Evolutionary conservation across 2,113 vertebrate genomes (phyloP).

Genomic region (Poecile atricapillus): DNA sequence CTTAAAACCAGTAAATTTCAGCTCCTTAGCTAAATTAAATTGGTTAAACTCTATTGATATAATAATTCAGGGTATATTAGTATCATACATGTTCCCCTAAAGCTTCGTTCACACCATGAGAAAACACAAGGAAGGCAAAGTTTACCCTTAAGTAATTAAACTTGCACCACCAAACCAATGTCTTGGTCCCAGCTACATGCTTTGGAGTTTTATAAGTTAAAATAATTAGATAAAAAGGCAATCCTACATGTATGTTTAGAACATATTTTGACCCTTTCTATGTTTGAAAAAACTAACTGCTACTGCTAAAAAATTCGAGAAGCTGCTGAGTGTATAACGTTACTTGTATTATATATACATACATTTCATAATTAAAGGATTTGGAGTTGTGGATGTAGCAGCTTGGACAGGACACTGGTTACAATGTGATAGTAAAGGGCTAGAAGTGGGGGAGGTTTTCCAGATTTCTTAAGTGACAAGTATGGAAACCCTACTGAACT

Average conservation of each 20-base stretch:
- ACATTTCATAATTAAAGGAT: neutral
- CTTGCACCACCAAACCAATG: neutral
- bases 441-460: neutral
- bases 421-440: neutral
- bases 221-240: neutral
- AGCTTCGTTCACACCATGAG: neutral
- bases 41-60: neutral
- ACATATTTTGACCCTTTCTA: neutral
- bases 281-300: neutral
- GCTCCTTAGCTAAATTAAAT: neutral
- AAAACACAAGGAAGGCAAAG: neutral
- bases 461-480: neutral
- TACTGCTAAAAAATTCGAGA: neutral
- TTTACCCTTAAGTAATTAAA: neutral
- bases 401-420: neutral
- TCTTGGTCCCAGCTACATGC: neutral
- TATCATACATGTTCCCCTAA: neutral
- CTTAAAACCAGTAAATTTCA: neutral
- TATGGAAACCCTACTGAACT: neutral
- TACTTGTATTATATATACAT: neutral
- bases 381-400: neutral
- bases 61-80: neutral
- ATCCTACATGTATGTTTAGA: neutral
- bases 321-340: neutral
- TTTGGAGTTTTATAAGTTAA: neutral